Evolutionary conservation across 1,140 invertebrate species (phyloP).

Genomic region (Euwallacea fornicatus): DNA sequence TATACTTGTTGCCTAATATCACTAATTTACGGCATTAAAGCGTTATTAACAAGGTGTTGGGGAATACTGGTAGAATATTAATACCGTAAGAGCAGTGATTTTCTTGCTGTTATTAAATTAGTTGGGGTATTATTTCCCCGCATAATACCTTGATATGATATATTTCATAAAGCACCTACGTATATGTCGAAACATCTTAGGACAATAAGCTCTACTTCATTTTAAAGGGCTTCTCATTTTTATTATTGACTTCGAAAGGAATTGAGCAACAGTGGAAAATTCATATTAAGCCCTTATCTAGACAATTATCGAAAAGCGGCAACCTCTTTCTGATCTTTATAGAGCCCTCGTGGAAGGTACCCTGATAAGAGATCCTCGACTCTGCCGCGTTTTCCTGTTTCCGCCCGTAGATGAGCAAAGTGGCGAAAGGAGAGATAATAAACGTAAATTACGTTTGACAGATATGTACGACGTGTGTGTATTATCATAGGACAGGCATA

Average conservation of each 20-base stretch:
- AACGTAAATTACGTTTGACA: constrained; percentile 25
- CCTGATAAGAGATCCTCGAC: constrained; percentile 26
- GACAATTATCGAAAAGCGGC: constrained; percentile 23
- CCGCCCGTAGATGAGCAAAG: constrained; percentile 32
- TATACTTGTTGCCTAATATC: constrained; percentile 35
- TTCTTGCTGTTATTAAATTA: constrained; percentile 21
- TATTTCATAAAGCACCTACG: too few relatives aligned
- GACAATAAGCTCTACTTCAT: too few relatives aligned
- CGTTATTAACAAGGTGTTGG: constrained; percentile 33
- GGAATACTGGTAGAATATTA: constrained; percentile 37
- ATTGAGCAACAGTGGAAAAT: too few relatives aligned
- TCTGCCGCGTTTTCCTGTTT: constrained; percentile 30
- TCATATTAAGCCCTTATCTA: too few relatives aligned
- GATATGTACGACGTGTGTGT: too few relatives aligned
- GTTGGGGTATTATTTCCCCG: background rate
- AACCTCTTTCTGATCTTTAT: constrained; percentile 26
- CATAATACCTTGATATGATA: too few relatives aligned
- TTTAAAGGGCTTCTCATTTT: background rate
- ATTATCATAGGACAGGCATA: too few relatives aligned
- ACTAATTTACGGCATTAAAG: constrained; percentile 34
- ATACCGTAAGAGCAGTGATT: constrained; percentile 21
- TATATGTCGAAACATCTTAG: too few relatives aligned
- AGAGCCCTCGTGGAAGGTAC: constrained; percentile 19
- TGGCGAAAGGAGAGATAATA: constrained; percentile 35
- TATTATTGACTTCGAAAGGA: too few relatives aligned